phyloP scores from a whole-genome alignment of 2,888 invertebrate genomes.

The Mellilla xanthometata region DNA sequence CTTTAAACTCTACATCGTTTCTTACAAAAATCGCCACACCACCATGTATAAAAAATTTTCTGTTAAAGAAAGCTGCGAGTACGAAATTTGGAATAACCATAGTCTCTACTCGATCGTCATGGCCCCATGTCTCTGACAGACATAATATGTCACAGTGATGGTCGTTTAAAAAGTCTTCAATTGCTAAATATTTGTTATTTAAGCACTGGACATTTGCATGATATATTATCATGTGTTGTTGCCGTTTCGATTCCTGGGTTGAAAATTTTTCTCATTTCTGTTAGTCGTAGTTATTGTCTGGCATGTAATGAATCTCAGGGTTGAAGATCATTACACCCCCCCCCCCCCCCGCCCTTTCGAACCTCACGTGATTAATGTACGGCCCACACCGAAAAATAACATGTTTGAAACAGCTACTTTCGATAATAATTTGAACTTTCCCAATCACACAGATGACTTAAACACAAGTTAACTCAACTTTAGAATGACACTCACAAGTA shows the following conservation, averaged over 20 bases:
- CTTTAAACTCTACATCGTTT: not conserved
- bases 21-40: not conserved
- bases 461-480: not conserved
- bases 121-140: conserved; percentile 1
- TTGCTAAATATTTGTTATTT: not conserved
- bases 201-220: conserved; percentile 4
- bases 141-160: conserved; percentile 2
- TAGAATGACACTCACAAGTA: conserved; percentile 6
- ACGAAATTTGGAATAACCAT: not conserved
- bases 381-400: no score
- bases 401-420: no score
- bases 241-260: not conserved
- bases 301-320: not conserved
- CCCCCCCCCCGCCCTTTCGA: no score
- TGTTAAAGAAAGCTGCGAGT: not conserved
- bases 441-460: no score
- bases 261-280: not conserved
- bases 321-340: not conserved
- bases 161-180: not conserved
- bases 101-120: not conserved
- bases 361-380: no score
- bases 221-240: not conserved
- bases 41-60: conserved; percentile 1
- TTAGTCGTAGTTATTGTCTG: not conserved
- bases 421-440: no score